phyloP scores from a whole-genome alignment of 2,888 invertebrate species.

The Heliconius sara region DNA sequence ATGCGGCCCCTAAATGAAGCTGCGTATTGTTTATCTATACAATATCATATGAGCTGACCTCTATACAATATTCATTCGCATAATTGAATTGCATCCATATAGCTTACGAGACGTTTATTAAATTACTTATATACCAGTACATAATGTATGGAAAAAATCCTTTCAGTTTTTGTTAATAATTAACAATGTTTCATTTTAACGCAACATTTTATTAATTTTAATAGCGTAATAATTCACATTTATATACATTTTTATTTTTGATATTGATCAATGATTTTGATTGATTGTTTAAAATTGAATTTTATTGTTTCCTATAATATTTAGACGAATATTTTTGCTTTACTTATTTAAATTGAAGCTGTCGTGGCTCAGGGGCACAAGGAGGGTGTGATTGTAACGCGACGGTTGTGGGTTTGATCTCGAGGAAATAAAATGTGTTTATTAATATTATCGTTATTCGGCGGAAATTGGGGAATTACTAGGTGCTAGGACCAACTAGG shows the following conservation, averaged over 20 bases:
- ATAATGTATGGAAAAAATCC: neutral
- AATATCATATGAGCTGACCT: slow-evolving; percentile 50
- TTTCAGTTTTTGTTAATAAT: slow-evolving; percentile 13
- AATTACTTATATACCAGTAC: slow-evolving; percentile 22
- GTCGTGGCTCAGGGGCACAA: no score
- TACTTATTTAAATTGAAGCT: no score
- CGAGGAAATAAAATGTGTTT: no score
- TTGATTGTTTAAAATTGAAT: neutral
- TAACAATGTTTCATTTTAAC: no score
- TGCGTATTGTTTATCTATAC: slow-evolving; percentile 66
- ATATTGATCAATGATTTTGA: neutral
- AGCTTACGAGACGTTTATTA: slow-evolving; percentile 26
- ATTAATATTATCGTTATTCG: no score
- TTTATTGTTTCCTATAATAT: neutral
- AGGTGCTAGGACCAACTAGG: no score
- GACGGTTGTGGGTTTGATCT: no score
- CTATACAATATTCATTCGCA: slow-evolving; percentile 50
- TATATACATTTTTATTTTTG: slow-evolving; percentile 1
- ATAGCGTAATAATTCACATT: slow-evolving; percentile 15
- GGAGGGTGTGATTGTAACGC: no score
- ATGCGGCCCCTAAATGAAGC: slow-evolving; percentile 43
- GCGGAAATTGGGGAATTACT: no score
- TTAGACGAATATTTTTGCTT: neutral
- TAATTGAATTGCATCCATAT: slow-evolving; percentile 51
- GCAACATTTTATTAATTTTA: slow-evolving; percentile 15